Base-by-base conservation (phyloP, 2,797 vertebrate species). In the Falco novaeseelandiae region DNA sequence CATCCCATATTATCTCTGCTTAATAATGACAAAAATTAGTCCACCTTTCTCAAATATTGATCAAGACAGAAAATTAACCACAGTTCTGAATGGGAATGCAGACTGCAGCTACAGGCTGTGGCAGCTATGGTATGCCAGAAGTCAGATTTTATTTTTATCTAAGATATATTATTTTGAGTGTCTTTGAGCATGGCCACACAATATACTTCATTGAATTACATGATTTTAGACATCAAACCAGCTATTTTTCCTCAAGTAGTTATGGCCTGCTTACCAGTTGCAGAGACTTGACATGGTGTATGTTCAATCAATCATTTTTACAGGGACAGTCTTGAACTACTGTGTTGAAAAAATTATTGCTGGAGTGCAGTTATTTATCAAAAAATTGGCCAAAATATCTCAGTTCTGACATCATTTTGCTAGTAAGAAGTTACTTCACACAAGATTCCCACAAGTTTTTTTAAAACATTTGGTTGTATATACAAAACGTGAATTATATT, bases 201-300 rank as follows among this genome's bases (percentile, higher is more conserved):
- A 74, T 15, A 55, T 36, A 86, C 17, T 67, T 93, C 74, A 59
- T 0, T 74, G 90, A 92, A 85, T 76, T 23, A 86, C 67, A 30
- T 44, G n/a, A 86, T 87, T 92, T 96, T 25, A 58, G 42, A 30
- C 81, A 82, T 62, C 67, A 77, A 21, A 74, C 8, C 27, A 69
- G 58, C 76, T 88, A 30, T 67, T 84, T 90, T 83, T 94, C 49
- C 40, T 95, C 76, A 88, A 51, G 58, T 16, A 67, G 63, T 74
- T 80, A 48, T 14, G 27, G 65, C 44, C 66, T 87, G 67, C 65
- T 96, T 95, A 93, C 90, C 92, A 84, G 69, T 48, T 73, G 66
- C 11, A 46, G 55, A 73, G 44, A 59, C 70, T 82, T 92, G 79
- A 86, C 80, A 78, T 6, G 51, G 46, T 4, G 15, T 9, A 30